phyloP scores from a whole-genome alignment of 2,797 vertebrate species.

The Gymnothorax javanicus region DNA sequence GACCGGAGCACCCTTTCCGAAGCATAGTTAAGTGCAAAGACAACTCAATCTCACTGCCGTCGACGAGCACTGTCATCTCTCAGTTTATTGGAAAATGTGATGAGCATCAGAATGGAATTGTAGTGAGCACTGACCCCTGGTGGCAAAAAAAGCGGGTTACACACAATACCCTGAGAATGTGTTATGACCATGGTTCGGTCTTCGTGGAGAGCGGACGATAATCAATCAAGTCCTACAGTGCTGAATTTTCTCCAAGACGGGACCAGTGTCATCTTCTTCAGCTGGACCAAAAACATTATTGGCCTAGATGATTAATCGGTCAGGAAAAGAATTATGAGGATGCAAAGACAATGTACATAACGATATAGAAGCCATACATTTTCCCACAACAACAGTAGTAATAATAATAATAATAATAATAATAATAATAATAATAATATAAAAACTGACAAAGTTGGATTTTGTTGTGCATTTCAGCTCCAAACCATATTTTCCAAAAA shows the following conservation, averaged over 20 bases:
- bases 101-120: not conserved
- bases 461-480: too few species aligned
- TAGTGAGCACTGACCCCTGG: conserved; percentile 25
- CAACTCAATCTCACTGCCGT: not conserved
- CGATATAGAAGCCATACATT: not conserved
- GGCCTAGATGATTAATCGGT: not conserved
- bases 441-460: too few species aligned
- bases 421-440: too few species aligned
- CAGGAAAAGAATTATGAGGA: not conserved
- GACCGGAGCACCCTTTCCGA: not conserved
- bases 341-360: not conserved
- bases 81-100: not conserved
- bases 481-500: too few species aligned
- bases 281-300: not conserved
- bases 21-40: not conserved
- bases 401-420: too few species aligned
- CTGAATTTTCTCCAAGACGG: not conserved
- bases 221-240: too few species aligned
- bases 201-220: too few species aligned
- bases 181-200: not conserved
- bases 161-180: not conserved
- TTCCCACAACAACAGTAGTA: too few species aligned
- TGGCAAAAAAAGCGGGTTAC: conserved; percentile 1
- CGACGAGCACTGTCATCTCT: not conserved
- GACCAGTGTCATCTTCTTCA: too few species aligned